Percentiles rank a stretch among this genome's conserved stretches.
Evolutionary conservation across 2,888 invertebrate species (phyloP).

Genomic region (Nomada ruficornis): DNA sequence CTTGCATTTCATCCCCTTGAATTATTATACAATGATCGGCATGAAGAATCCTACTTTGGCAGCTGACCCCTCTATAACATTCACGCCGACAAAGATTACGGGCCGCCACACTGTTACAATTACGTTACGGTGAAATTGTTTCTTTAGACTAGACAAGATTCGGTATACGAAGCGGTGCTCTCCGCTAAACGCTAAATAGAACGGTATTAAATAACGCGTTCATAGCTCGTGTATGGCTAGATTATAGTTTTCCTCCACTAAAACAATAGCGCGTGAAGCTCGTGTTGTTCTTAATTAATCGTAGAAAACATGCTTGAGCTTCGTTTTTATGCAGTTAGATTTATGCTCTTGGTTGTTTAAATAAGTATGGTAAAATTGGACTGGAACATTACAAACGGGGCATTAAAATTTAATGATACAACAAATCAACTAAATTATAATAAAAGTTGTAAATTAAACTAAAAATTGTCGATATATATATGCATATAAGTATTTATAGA

Average conservation of each 20-base stretch:
- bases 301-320: background rate
- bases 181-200: too few species aligned
- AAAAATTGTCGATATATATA: constrained; percentile 13
- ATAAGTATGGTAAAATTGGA: constrained; percentile 18
- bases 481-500: background rate
- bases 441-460: constrained; percentile 18
- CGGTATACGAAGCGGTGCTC: constrained; percentile 8
- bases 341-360: background rate
- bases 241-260: constrained; percentile 11
- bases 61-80: constrained; percentile 10
- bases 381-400: background rate
- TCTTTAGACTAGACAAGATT: constrained; percentile 54
- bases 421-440: constrained; percentile 5
- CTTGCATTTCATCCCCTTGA: background rate
- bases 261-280: constrained; percentile 7
- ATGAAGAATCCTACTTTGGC: constrained; percentile 1
- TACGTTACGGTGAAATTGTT: constrained; percentile 34
- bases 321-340: background rate
- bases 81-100: constrained; percentile 7
- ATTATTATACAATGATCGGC: background rate
- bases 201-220: too few species aligned
- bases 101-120: constrained; percentile 11
- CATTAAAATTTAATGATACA: constrained; percentile 7
- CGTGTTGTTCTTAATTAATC: constrained; percentile 1
- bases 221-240: background rate